Conservation (phyloP, 2,797 vertebrate species). For the Peromyscus aztecus region DNA sequence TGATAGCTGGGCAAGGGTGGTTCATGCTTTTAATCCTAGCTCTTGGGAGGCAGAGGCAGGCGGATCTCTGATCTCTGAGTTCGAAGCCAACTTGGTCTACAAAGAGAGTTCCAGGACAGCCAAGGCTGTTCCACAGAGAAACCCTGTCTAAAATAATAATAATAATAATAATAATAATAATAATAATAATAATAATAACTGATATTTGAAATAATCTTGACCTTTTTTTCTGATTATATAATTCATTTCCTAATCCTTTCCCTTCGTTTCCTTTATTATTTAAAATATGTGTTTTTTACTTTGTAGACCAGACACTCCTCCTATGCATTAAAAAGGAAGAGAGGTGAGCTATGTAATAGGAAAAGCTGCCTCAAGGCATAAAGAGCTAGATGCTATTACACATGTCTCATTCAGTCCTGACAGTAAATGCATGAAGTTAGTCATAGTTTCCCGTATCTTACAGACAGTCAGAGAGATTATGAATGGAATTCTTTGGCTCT, state of each 20-base stretch:
- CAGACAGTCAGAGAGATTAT: background rate
- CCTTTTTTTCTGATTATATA: background rate
- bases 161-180: background rate
- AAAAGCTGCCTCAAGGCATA: background rate
- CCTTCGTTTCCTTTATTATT: background rate
- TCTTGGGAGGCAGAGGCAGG: background rate
- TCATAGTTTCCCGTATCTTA: background rate
- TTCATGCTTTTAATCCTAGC: background rate
- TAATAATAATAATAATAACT: background rate
- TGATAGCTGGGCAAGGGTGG: background rate
- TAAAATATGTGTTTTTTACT: background rate
- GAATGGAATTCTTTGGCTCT: conserved; percentile 13
- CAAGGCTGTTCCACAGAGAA: background rate
- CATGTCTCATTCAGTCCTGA: background rate
- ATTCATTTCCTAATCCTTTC: background rate
- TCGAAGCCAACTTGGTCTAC: background rate
- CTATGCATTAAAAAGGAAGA: background rate
- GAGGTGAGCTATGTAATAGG: background rate
- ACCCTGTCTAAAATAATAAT: background rate
- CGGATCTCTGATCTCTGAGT: background rate
- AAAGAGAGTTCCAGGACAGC: background rate
- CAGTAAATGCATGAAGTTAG: background rate
- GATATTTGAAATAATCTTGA: background rate
- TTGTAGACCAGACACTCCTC: background rate
- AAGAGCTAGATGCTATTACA: too few species aligned